These are phyloP conservation scores for Julus scanicus DNA, from an alignment of 2,888 invertebrate species.

Conservation along the genomic window DNA sequence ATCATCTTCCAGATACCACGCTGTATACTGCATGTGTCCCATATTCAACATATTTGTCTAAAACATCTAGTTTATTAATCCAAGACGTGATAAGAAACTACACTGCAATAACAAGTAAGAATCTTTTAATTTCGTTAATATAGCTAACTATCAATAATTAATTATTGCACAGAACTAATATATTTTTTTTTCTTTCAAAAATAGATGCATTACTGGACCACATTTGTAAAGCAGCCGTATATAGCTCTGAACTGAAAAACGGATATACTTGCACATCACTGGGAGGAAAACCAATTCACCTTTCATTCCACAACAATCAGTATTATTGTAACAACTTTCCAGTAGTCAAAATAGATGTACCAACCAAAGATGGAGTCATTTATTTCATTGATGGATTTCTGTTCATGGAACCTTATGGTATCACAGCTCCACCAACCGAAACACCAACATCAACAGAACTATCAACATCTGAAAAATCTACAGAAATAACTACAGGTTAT, in stretches of 20 bases:
- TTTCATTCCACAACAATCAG: conserved; percentile 37
- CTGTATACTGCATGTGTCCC: conserved; percentile 52
- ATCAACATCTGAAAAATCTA: conserved; percentile 21
- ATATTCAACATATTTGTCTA: conserved; percentile 1
- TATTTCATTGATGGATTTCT: conserved; percentile 47
- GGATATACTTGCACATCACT: conserved; percentile 51
- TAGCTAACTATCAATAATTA: not conserved
- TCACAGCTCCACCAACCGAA: conserved; percentile 30
- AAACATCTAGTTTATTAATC: not conserved
- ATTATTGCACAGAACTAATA: not conserved
- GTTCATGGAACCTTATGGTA: conserved; percentile 1
- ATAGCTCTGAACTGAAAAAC: conserved; percentile 30
- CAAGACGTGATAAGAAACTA: conserved; percentile 44
- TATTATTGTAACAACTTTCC: conserved; percentile 52
- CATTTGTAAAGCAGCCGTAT: conserved; percentile 34
- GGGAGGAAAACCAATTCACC: conserved; percentile 47
- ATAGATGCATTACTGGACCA: conserved; percentile 12
- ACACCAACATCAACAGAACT: not conserved
- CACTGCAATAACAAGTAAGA: conserved; percentile 40
- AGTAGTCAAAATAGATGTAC: conserved; percentile 34
- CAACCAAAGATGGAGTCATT: conserved; percentile 51
- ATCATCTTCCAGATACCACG: not conserved
- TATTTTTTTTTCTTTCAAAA: not conserved
- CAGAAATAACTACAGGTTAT: not conserved
- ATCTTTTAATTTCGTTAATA: not conserved